Conservation (phyloP, 2,797 vertebrate species). For the Pteropus rufus region DNA sequence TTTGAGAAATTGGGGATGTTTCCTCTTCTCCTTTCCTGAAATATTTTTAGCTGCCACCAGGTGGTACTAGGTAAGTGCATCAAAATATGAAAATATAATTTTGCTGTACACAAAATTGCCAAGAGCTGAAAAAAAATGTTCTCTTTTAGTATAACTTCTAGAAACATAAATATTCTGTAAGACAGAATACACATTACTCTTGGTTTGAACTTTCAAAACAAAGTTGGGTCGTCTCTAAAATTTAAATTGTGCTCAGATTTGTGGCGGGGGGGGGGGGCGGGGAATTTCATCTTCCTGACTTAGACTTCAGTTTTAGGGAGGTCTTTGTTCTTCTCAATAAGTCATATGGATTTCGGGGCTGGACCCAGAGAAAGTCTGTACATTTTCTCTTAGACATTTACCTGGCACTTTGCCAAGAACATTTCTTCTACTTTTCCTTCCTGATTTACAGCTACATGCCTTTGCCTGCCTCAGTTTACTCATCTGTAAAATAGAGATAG, state of each 20-base stretch:
- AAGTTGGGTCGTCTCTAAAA: background rate
- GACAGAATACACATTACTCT: background rate
- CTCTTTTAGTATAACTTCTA: background rate
- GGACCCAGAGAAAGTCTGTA: background rate
- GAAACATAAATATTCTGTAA: background rate
- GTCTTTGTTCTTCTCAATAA: background rate
- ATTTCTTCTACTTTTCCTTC: background rate
- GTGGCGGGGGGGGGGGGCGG: background rate
- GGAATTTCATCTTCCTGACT: background rate
- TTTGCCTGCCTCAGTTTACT: background rate
- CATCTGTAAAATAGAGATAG: background rate
- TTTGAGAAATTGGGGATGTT: background rate
- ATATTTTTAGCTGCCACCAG: constrained; percentile 66
- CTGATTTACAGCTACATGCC: background rate
- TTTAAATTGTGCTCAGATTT: background rate
- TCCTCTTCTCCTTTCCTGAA: constrained; percentile 15
- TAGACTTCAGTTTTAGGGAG: background rate
- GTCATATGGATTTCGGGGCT: background rate
- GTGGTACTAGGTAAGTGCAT: constrained; percentile 63
- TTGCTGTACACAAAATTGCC: background rate
- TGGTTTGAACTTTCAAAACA: background rate
- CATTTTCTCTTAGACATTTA: background rate
- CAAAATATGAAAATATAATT: background rate
- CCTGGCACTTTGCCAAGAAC: background rate
- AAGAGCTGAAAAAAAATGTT: background rate